Percentiles rank a stretch among this genome's conserved stretches.
Conservation (phyloP, 2,113 vertebrate species). For the Thalassoma bifasciatum region DNA sequence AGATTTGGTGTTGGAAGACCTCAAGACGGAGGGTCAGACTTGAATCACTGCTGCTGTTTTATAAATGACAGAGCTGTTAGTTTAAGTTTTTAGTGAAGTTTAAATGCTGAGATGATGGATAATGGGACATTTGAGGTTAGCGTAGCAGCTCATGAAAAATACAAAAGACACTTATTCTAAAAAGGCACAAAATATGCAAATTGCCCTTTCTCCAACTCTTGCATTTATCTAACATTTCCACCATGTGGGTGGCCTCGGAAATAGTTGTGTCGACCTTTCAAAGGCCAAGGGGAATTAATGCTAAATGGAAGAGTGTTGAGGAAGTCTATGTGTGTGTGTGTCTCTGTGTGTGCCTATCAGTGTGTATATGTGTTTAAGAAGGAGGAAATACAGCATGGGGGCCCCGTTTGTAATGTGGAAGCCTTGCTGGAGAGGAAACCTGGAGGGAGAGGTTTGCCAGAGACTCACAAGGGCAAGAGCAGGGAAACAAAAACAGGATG, state of each 20-base stretch:
- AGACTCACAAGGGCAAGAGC: constrained; percentile 58
- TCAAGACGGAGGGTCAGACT: constrained; percentile 20
- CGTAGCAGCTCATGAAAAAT: constrained; percentile 42
- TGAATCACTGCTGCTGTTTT: constrained; percentile 24
- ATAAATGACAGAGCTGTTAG: constrained; percentile 10
- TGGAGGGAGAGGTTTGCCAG: constrained; percentile 64
- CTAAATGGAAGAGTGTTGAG: constrained; percentile 64
- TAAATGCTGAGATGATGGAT: constrained; percentile 30
- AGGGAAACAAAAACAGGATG: constrained; percentile 81
- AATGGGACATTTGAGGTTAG: constrained; percentile 52
- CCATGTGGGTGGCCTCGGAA: constrained; percentile 60
- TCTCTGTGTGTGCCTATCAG: constrained; percentile 19
- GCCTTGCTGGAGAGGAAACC: constrained; percentile 64
- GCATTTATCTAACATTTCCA: constrained; percentile 50
- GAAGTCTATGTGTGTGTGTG: constrained; percentile 49
- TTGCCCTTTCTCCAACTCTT: constrained; percentile 24
- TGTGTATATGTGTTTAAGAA: constrained; percentile 27
- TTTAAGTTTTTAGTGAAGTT: constrained; percentile 36
- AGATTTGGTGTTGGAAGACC: constrained; percentile 30
- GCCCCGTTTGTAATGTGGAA: constrained; percentile 50
- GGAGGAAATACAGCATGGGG: constrained; percentile 58
- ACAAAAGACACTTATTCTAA: constrained; percentile 42
- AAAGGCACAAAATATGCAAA: constrained; percentile 55
- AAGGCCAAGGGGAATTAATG: constrained; percentile 53
- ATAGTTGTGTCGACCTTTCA: constrained; percentile 68